These are phyloP conservation scores for Drosophila repleta DNA, from an alignment of 1,140 invertebrate species.

Conservation along the genomic window DNA sequence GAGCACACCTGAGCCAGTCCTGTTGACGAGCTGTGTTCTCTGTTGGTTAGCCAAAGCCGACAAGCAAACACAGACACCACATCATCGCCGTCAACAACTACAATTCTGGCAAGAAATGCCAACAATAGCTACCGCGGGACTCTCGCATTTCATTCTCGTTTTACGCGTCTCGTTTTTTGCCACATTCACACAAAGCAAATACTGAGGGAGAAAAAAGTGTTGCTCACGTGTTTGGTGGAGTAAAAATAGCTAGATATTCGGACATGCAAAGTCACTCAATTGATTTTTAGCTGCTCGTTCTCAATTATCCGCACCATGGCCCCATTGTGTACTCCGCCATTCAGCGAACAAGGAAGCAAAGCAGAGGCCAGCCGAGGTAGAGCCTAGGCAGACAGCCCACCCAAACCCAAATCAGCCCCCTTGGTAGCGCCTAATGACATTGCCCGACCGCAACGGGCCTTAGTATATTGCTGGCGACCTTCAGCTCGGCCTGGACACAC, in stretches of 20 bases:
- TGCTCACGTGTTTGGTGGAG: not conserved
- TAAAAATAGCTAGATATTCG: constrained; percentile 24
- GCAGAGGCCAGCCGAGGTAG: constrained; percentile 22
- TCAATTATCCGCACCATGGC: constrained; percentile 68
- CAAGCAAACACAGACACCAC: constrained; percentile 35
- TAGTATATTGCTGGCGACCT: constrained; percentile 49
- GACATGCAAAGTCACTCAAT: constrained; percentile 76
- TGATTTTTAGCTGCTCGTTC: constrained; percentile 70
- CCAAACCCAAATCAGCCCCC: not conserved
- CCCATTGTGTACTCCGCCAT: constrained; percentile 57
- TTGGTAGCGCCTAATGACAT: constrained; percentile 53
- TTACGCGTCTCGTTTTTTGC: constrained; percentile 34
- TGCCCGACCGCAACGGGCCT: constrained; percentile 38
- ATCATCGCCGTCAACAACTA: constrained; percentile 22
- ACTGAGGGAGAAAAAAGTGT: no score
- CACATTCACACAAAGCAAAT: constrained; percentile 20
- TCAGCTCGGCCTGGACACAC: constrained; percentile 44
- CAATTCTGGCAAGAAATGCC: not conserved
- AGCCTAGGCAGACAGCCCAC: not conserved
- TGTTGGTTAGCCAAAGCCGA: constrained; percentile 60
- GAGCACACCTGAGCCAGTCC: constrained; percentile 36
- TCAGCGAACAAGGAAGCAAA: constrained; percentile 31
- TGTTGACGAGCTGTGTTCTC: constrained; percentile 39
- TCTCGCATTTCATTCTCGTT: constrained; percentile 53
- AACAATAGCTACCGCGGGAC: constrained; percentile 37